These are phyloP conservation scores for Chauna torquata DNA, from an alignment of 2,113 vertebrate species.

Conservation along the genomic window DNA sequence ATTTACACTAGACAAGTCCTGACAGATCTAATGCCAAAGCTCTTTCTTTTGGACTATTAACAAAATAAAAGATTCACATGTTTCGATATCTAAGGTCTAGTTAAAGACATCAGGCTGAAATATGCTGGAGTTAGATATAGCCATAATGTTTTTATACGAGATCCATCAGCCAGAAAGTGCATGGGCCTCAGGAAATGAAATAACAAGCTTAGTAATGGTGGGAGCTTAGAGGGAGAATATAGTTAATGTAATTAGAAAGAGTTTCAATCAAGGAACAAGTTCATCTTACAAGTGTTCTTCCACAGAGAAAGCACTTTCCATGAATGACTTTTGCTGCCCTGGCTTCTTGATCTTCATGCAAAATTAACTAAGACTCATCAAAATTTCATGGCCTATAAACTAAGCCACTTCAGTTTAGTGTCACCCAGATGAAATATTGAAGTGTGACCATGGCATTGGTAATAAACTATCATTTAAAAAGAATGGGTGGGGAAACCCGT, in stretches of 20 bases:
- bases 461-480: slow-evolving; percentile 54
- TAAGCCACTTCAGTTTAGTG: slow-evolving; percentile 71
- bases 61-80: slow-evolving; percentile 47
- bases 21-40: slow-evolving; percentile 17
- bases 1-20: not conserved
- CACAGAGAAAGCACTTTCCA: slow-evolving; percentile 55
- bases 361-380: slow-evolving; percentile 81
- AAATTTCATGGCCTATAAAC: slow-evolving; percentile 81
- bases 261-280: slow-evolving; percentile 61
- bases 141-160: slow-evolving; percentile 36
- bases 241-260: slow-evolving; percentile 70
- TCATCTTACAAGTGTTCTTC: slow-evolving; percentile 59
- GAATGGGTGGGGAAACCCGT: not conserved
- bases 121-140: slow-evolving; percentile 45
- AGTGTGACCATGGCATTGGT: slow-evolving; percentile 65
- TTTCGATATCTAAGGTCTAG: slow-evolving; percentile 29
- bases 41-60: slow-evolving; percentile 32
- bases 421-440: slow-evolving; percentile 68
- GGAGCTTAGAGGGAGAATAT: slow-evolving; percentile 10
- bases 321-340: slow-evolving; percentile 75
- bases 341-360: slow-evolving; percentile 80
- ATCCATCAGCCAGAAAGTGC: slow-evolving; percentile 31
- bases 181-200: slow-evolving; percentile 49
- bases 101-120: slow-evolving; percentile 51
- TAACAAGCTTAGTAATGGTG: slow-evolving; percentile 53